Conservation (phyloP, 2,113 vertebrate species). For the Dendropsophus ebraccatus region DNA sequence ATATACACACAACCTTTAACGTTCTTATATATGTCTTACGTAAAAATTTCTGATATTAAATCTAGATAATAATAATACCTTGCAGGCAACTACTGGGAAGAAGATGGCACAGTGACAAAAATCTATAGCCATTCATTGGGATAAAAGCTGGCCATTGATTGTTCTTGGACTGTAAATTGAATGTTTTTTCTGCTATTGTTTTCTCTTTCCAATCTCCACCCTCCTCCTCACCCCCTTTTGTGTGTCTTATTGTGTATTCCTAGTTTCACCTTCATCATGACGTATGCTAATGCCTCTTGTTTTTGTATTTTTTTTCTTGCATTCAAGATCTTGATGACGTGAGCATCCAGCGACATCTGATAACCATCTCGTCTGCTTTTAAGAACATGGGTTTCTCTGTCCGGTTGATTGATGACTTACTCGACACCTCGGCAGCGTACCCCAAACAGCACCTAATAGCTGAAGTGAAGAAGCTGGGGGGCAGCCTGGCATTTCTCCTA, state of each 20-base stretch:
- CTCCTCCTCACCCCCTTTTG: neutral
- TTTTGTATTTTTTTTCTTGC: neutral
- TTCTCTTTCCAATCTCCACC: neutral
- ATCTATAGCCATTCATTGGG: neutral
- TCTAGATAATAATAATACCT: neutral
- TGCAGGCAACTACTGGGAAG: neutral
- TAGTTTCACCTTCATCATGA: neutral
- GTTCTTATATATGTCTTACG: no score
- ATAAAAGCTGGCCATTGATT: neutral
- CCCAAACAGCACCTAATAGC: neutral
- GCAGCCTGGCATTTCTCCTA: constrained; percentile 66
- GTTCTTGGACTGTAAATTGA: neutral
- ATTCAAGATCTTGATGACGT: constrained; percentile 21
- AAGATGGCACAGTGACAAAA: neutral
- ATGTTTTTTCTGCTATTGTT: neutral
- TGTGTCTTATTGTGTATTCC: neutral
- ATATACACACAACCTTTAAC: no score
- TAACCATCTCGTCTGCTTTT: neutral
- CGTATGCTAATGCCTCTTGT: neutral
- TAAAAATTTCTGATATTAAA: no score
- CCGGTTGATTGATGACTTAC: constrained; percentile 30
- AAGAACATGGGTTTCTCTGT: neutral
- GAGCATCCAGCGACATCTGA: neutral
- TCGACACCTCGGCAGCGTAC: neutral
- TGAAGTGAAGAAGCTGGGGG: constrained; percentile 71